Evolutionary conservation across 2,113 vertebrate species (phyloP).

Genomic region (Odocoileus virginianus): DNA sequence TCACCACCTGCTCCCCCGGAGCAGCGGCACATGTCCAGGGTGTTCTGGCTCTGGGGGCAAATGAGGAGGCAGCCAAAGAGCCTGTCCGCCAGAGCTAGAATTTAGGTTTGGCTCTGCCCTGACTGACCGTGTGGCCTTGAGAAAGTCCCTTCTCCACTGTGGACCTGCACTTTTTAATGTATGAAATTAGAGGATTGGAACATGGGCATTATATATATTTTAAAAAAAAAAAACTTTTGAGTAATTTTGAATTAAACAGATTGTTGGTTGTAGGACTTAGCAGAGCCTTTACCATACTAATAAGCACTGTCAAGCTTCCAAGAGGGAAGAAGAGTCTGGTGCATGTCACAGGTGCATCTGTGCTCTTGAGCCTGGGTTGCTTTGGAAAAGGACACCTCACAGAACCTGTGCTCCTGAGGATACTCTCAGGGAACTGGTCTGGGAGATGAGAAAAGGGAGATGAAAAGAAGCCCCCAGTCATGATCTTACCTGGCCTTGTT

Average conservation of each 20-base stretch:
- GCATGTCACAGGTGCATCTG: neutral
- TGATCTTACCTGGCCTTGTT: neutral
- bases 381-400: neutral
- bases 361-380: neutral
- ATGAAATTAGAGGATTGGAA: neutral
- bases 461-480: neutral
- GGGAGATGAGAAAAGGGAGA: neutral
- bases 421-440: neutral
- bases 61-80: neutral
- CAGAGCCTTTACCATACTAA: neutral
- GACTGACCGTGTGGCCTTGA: neutral
- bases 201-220: neutral
- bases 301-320: neutral
- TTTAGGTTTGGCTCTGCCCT: neutral
- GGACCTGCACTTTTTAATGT: neutral
- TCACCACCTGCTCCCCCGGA: neutral
- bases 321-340: too few species aligned
- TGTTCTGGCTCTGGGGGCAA: neutral
- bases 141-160: neutral
- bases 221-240: neutral
- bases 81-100: neutral
- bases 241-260: neutral
- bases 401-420: neutral
- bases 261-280: neutral
- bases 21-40: neutral